phyloP scores from a whole-genome alignment of 2,113 vertebrate species.

The Ranitomeya variabilis region DNA sequence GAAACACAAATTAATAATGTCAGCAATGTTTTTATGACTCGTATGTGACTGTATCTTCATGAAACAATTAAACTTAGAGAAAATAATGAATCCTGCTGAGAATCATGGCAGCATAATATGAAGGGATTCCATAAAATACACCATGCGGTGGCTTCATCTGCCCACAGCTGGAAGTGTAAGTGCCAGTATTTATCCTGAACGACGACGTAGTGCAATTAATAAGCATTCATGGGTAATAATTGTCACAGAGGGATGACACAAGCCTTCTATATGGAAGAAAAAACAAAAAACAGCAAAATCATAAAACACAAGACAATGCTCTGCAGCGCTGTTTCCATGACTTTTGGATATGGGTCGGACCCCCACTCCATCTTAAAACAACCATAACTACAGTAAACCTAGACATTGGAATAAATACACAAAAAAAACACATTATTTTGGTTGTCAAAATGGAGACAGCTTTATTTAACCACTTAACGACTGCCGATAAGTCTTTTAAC shows the following conservation, averaged over 20 bases:
- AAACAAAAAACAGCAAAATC: no score
- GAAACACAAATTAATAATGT: neutral
- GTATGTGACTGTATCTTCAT: neutral
- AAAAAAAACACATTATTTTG: no score
- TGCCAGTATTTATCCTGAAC: neutral
- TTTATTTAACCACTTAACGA: no score
- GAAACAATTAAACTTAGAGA: slow-evolving; percentile 7
- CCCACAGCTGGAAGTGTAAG: neutral
- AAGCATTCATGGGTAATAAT: neutral
- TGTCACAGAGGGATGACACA: neutral
- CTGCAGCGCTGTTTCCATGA: no score
- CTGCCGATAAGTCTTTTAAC: no score
- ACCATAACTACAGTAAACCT: no score
- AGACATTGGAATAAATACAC: no score
- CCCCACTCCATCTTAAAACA: no score
- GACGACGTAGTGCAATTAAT: neutral
- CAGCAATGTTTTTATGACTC: neutral
- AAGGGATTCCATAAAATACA: neutral
- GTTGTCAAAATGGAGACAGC: no score
- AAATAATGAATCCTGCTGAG: neutral
- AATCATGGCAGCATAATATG: slow-evolving; percentile 13
- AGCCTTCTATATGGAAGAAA: neutral
- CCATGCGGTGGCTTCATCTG: neutral
- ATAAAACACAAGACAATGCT: neutral
- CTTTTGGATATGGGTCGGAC: no score